Conservation (phyloP, 2,888 invertebrate species). For the Mactromeris polynyma region DNA sequence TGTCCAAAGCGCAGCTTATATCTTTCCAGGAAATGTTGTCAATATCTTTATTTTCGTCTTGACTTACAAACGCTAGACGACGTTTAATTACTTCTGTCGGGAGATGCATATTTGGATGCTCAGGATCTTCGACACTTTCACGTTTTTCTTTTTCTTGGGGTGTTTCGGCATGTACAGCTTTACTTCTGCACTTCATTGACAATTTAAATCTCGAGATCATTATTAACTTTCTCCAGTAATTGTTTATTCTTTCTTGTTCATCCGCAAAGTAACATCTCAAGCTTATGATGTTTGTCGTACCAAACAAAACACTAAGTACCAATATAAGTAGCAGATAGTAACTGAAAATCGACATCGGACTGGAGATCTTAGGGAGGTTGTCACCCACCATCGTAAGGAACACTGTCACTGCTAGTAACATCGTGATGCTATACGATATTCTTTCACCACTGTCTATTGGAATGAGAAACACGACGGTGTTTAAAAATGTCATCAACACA, state of each 20-base stretch:
- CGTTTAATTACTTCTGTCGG: background rate
- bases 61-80: background rate
- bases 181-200: background rate
- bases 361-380: constrained; percentile 62
- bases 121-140: background rate
- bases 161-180: background rate
- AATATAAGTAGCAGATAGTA: background rate
- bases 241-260: background rate
- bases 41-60: background rate
- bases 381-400: constrained; percentile 64
- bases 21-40: constrained; percentile 43
- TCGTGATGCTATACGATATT: constrained; percentile 57
- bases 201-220: background rate
- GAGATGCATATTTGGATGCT: background rate
- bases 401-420: constrained; percentile 63
- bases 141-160: background rate
- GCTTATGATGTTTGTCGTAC: background rate
- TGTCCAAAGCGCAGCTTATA: constrained; percentile 43
- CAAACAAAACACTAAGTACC: background rate
- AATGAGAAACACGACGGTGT: background rate
- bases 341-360: constrained; percentile 47
- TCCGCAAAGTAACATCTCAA: background rate
- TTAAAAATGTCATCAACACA: background rate
- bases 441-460: constrained; percentile 47
- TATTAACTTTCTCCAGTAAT: background rate